phyloP scores from a whole-genome alignment of 2,113 vertebrate species.

The Hassar affinis region DNA sequence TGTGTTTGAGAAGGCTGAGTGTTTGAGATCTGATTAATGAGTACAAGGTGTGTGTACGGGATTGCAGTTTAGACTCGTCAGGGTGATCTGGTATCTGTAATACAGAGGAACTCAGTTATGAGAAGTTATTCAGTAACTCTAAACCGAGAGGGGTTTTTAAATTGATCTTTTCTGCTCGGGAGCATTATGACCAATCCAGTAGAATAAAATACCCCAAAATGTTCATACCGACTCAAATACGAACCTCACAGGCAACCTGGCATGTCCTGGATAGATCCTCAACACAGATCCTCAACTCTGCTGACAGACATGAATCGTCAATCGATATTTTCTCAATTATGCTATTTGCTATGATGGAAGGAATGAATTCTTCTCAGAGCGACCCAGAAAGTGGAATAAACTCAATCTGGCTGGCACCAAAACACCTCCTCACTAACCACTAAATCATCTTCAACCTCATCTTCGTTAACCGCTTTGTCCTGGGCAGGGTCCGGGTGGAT shows the following conservation, averaged over 20 bases:
- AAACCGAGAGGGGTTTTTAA: background rate
- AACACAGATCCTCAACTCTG: background rate
- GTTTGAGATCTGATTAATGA: conserved; percentile 29
- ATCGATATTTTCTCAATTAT: background rate
- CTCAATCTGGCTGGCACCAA: background rate
- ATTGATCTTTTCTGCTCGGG: background rate
- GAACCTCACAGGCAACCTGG: background rate
- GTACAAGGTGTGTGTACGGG: conserved; percentile 4
- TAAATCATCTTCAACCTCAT: background rate
- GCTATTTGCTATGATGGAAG: background rate
- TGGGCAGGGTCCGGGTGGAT: background rate
- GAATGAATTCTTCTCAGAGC: background rate
- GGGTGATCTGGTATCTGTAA: background rate
- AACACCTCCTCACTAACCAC: background rate
- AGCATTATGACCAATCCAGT: background rate
- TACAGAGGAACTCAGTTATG: background rate
- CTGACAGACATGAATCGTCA: background rate
- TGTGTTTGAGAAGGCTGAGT: conserved; percentile 20
- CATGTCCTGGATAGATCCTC: background rate
- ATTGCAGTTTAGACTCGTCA: background rate
- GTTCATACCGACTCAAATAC: background rate
- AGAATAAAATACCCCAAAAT: background rate
- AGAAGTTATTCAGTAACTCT: background rate
- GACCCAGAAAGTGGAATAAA: background rate
- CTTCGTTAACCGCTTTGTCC: background rate